Base-by-base conservation (phyloP, 1,140 invertebrate species). In the Asobara japonica region DNA sequence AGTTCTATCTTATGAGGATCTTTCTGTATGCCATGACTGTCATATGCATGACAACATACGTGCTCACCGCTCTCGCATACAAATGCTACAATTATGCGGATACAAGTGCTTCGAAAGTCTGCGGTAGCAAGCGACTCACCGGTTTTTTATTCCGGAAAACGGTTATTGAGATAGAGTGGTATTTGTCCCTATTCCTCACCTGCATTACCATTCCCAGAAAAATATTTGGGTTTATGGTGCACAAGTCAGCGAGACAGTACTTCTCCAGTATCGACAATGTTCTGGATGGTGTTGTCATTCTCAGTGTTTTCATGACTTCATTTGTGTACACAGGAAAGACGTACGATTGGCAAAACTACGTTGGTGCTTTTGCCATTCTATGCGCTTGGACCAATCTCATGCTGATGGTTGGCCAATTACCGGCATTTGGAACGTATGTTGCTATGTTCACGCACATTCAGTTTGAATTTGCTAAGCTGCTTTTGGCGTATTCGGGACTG, bases 391-490 rank as follows among this genome's bases (percentile, higher is more conserved):
- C 90, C 0, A 91, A 92, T 75, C 78, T 92, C 20, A 91, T 92
- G 90, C 78, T 91, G 6, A 90, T 91, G 88, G 89, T 92, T 74
- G 91, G 91, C 3, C 90, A 92, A 69, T 77, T 92, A 8, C 91
- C 91, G 11, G 87, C 90, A 74, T 92, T 91, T 76, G 91, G 91
- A 8, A 89, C 91, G 25, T 92, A 92, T 72, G 90, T 92, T 0
- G 91, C 91, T 0, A 91, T 91, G 90, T 91, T 91, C 71, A 90
- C 90, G n/a, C 91, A 90, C 66, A 90, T 91, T 29, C 88, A 91
- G 20, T 90, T 88, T 33, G 91, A 92, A 74, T 91, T 92, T 72
- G 83, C 90, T 0, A 91, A 91, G 76, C 77, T 92, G 11, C 74
- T 92, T 2, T 65, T 91, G 3, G 91, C 91, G 0, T 92, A 92